Evolutionary conservation across 2,797 vertebrate genomes (phyloP).

Genomic region (Halcyon smyrnensis): DNA sequence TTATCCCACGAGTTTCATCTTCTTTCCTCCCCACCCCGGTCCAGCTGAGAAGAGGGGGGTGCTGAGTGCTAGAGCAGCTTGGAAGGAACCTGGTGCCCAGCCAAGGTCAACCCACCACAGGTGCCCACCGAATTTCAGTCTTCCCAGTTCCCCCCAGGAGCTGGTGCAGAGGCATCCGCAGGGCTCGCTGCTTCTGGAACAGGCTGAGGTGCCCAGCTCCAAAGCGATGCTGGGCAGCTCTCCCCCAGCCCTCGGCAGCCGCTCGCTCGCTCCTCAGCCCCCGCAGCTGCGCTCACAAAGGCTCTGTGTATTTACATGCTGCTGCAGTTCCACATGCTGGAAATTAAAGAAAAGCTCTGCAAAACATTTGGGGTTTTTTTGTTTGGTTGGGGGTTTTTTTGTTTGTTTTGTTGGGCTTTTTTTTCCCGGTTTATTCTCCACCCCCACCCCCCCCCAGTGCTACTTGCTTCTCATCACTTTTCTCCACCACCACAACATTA

Average conservation of each 20-base stretch:
- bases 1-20: too few species aligned
- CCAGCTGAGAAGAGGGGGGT: too few species aligned
- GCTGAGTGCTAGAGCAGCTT: too few species aligned
- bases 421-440: too few species aligned
- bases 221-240: background rate
- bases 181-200: background rate
- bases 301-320: slow-evolving; percentile 10
- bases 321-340: background rate
- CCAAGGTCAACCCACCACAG: too few species aligned
- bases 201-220: background rate
- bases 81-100: too few species aligned
- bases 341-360: slow-evolving; percentile 5
- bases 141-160: background rate
- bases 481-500: background rate
- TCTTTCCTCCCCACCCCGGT: too few species aligned
- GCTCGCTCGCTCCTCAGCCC: background rate
- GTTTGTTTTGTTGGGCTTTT: too few species aligned
- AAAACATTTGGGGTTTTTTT: background rate
- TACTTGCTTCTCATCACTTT: background rate
- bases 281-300: slow-evolving; percentile 26
- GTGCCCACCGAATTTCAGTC: fast-evolving
- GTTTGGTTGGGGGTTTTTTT: background rate
- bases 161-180: fast-evolving
- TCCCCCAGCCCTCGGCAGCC: background rate
- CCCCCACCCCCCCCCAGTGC: too few species aligned